Percentiles rank a stretch among this genome's conserved stretches.
Evolutionary conservation across 1,140 invertebrate species (phyloP).

Genomic region (Brachionus angularis): DNA sequence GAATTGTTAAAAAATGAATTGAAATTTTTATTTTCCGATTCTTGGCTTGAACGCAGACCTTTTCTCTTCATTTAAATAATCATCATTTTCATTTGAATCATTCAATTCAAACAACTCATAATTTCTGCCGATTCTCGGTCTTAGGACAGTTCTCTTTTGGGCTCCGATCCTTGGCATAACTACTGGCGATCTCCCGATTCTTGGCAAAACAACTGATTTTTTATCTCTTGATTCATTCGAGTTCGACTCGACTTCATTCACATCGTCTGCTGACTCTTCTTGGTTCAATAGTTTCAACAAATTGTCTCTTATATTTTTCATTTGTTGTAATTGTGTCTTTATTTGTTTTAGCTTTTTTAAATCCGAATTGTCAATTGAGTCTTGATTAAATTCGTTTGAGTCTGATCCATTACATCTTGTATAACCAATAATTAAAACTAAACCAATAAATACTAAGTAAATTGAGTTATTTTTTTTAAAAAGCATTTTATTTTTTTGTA

Average conservation of each 20-base stretch:
- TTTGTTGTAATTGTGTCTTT: too few relatives aligned
- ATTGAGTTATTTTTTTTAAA: too few relatives aligned
- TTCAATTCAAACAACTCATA: not conserved
- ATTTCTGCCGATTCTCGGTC: slow-evolving; percentile 21
- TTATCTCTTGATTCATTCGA: not conserved
- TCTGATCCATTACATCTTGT: too few relatives aligned
- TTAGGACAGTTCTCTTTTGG: slow-evolving; percentile 21
- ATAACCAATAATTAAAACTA: too few relatives aligned
- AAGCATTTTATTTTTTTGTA: too few relatives aligned
- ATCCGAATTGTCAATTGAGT: too few relatives aligned
- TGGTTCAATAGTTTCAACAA: not conserved
- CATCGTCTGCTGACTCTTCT: not conserved
- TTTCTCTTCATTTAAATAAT: slow-evolving; percentile 17
- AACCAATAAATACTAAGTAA: too few relatives aligned
- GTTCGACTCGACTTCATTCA: not conserved
- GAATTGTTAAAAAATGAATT: too few relatives aligned
- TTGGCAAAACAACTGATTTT: not conserved
- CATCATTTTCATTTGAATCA: not conserved
- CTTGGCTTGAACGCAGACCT: slow-evolving; percentile 25
- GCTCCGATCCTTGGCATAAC: slow-evolving; percentile 3
- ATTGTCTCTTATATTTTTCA: too few relatives aligned
- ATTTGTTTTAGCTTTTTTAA: too few relatives aligned
- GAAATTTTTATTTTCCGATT: too few relatives aligned
- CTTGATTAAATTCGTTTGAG: too few relatives aligned
- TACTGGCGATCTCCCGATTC: slow-evolving; percentile 16